Base-by-base conservation (phyloP, 2,888 invertebrate species). In the Adelphocoris suturalis region DNA sequence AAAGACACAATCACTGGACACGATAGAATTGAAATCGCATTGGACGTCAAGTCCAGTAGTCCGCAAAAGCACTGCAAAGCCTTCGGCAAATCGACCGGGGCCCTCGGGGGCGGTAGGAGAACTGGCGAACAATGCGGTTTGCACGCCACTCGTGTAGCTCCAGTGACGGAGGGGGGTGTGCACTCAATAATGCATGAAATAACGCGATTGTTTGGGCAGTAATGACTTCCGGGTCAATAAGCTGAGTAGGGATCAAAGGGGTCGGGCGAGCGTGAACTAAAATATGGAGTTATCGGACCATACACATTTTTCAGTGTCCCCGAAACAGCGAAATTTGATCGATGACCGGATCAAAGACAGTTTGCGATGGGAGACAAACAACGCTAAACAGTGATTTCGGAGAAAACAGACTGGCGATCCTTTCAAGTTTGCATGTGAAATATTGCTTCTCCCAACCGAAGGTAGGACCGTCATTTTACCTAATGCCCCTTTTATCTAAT, bases 111-210 rank as follows among this genome's bases (percentile, higher is more conserved):
- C 19, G 82, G 52, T 27, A 27, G 52, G 47, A 52, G 47, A 27
- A 82, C 82, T 82, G 82, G 52, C 46, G 23, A 37, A 78, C 78
- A 82, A 82, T 82, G 82, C 82, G 82, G 82, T 82, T 82, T 47
- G 82, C 82, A 82, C 82, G 82, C 82, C 48, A 82, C 27, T 48
- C 47, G 46, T 19, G 14, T 46, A 47, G 19, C 78, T 46, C 46
- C 46, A 46, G 28, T 14, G 19, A 19, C 12, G 11, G 78, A 37
- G 78, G 46, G 37, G 78, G 47, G 76, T 13, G 27, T 37, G 28
- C 14, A 46, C 52, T 82, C 47, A 52, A 82, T 82, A 82, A 82
- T 82, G 82, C 82, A 52, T 82, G 82, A 52, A 82, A 82, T 19
- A 47, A 16, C 82, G 52, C 19, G 82, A 82, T 82, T 23, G 82